A percentile compares a stretch with the other conserved stretches of the same genome.
Evolutionary conservation across 2,888 invertebrate genomes (phyloP).

Genomic region (Dioctria linearis): DNA sequence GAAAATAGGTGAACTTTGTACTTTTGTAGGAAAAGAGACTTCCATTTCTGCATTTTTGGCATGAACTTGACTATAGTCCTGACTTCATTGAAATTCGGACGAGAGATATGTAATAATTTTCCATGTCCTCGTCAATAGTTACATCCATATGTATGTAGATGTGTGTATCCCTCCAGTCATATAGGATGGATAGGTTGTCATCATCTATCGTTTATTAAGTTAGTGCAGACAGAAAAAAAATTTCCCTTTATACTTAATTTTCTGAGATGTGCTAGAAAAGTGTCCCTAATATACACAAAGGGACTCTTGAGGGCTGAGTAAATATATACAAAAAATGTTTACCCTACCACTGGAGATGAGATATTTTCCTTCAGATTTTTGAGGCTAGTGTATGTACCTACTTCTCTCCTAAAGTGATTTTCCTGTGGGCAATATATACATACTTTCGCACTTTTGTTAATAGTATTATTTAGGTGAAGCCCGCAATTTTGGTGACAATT

Average conservation of each 20-base stretch:
- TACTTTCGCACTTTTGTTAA: too few relatives aligned
- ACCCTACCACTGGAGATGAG: too few relatives aligned
- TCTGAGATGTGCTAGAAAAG: not conserved
- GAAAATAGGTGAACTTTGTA: conserved; percentile 31
- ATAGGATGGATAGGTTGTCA: not conserved
- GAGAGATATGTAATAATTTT: conserved; percentile 4
- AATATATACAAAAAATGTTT: too few relatives aligned
- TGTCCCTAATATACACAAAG: not conserved
- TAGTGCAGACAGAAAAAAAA: conserved; percentile 3
- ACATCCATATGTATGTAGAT: too few relatives aligned
- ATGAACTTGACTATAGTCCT: conserved; percentile 1
- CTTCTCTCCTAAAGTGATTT: too few relatives aligned
- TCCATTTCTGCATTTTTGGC: conserved; percentile 20
- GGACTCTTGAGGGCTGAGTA: too few relatives aligned
- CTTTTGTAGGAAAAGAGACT: conserved; percentile 7
- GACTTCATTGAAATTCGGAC: conserved; percentile 31
- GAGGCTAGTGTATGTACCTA: too few relatives aligned
- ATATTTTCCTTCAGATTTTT: too few relatives aligned
- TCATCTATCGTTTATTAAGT: conserved; percentile 1
- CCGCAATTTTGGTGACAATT: too few relatives aligned
- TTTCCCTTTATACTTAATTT: not conserved
- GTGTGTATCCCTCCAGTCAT: conserved; percentile 6
- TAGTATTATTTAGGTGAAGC: too few relatives aligned
- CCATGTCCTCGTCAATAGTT: not conserved
- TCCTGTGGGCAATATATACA: too few relatives aligned